A percentile compares a stretch with the other conserved stretches of the same genome.
These are phyloP conservation scores for Drosophila ochracea DNA, from an alignment of 2,888 invertebrate species.

Conservation along the genomic window DNA sequence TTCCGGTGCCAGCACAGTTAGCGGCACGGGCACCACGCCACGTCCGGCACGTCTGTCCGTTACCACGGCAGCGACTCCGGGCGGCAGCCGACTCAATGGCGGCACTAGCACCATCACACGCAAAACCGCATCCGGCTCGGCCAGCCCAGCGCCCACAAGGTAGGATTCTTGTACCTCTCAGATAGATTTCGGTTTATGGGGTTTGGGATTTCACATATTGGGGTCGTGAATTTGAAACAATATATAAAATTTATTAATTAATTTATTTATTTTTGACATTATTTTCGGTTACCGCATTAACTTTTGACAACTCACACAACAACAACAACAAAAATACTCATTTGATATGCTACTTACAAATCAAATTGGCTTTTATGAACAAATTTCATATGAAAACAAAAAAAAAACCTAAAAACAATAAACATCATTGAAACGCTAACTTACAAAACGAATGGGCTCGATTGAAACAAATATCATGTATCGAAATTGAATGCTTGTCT, in stretches of 20 bases:
- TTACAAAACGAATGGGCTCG: constrained; percentile 65
- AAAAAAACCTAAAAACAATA: constrained; percentile 24
- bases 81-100: constrained; percentile 87
- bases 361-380: constrained; percentile 31
- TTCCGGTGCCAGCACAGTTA: constrained; percentile 87
- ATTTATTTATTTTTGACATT: constrained; percentile 63
- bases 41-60: constrained; percentile 56
- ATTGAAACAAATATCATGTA: constrained; percentile 43
- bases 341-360: constrained; percentile 36
- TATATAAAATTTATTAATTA: constrained; percentile 58
- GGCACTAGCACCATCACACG: constrained; percentile 87
- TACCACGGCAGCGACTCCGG: constrained; percentile 82
- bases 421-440: constrained; percentile 56
- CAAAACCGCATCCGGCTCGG: constrained; percentile 91
- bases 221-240: constrained; percentile 7
- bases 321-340: constrained; percentile 35
- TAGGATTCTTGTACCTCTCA: constrained; percentile 78
- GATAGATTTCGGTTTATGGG: not conserved
- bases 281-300: constrained; percentile 76
- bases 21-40: constrained; percentile 81
- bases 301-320: constrained; percentile 67
- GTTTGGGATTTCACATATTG: constrained; percentile 1
- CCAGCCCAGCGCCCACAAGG: constrained; percentile 92
- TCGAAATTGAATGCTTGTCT: constrained; percentile 62
- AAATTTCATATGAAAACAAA: constrained; percentile 7